These are phyloP conservation scores for Ditylenchus dipsaci DNA, from an alignment of 1,140 invertebrate genomes.

Conservation along the genomic window DNA sequence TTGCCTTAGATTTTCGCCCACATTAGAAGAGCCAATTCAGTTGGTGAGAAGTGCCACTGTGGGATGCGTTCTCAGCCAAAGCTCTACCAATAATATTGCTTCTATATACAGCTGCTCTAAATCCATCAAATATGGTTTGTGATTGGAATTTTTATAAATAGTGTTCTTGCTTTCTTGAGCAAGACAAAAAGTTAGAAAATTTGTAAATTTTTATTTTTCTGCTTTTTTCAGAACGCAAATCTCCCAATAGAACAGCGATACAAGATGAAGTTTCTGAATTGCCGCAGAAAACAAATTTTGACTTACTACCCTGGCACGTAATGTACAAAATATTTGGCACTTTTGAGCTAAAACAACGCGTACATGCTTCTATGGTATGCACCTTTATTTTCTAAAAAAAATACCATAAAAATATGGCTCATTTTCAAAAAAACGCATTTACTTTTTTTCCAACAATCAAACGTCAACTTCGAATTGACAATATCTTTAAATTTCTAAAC, in stretches of 20 bases:
- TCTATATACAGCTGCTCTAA: too few relatives aligned
- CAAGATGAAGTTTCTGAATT: not conserved
- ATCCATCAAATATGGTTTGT: too few relatives aligned
- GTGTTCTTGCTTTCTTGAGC: too few relatives aligned
- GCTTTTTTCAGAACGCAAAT: constrained; percentile 1
- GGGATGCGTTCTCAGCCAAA: not conserved
- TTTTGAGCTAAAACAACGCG: constrained; percentile 6
- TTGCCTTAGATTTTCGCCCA: not conserved
- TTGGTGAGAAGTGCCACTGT: not conserved
- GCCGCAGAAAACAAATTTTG: constrained; percentile 1
- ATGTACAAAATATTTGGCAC: constrained; percentile 14
- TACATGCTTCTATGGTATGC: constrained; percentile 15
- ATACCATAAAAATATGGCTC: too few relatives aligned
- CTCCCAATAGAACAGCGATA: not conserved
- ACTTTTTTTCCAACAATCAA: too few relatives aligned
- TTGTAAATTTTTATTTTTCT: too few relatives aligned
- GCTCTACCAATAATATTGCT: too few relatives aligned
- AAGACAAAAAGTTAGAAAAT: too few relatives aligned
- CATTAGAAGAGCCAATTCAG: not conserved
- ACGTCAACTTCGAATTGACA: too few relatives aligned
- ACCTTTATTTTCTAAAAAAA: not conserved
- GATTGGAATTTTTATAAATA: too few relatives aligned
- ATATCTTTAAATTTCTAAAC: too few relatives aligned
- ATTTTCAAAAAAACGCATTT: too few relatives aligned
- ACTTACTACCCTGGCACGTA: constrained; percentile 1